Percentiles rank a stretch among this genome's conserved stretches.
Evolutionary conservation across 1,140 invertebrate genomes (phyloP).

Genomic region (Pemphigus obesinymphae): DNA sequence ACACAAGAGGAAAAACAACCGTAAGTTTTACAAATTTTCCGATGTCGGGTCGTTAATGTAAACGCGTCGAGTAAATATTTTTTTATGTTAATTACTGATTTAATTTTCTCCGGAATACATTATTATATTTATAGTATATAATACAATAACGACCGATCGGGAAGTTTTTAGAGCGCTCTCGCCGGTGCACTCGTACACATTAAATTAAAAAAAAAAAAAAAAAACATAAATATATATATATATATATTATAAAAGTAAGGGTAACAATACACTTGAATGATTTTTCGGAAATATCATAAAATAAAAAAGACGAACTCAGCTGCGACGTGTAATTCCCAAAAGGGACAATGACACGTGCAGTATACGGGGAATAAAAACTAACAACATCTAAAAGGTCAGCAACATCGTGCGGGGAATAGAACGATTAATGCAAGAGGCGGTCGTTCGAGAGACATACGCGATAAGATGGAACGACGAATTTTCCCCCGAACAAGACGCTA

Average conservation of each 20-base stretch:
- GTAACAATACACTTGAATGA: too few relatives aligned
- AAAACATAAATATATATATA: too few relatives aligned
- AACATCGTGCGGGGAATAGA: background rate
- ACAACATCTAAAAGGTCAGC: background rate
- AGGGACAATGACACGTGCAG: too few relatives aligned
- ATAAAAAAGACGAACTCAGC: too few relatives aligned
- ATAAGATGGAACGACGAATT: background rate
- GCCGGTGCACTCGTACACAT: too few relatives aligned
- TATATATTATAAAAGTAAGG: too few relatives aligned
- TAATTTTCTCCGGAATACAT: conserved; percentile 10
- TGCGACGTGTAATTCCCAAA: too few relatives aligned
- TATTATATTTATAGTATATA: background rate
- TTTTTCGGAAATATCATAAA: too few relatives aligned
- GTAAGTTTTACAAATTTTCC: background rate
- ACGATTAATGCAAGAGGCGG: background rate
- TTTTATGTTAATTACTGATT: conserved; percentile 4
- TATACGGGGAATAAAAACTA: background rate
- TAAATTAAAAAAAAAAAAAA: too few relatives aligned
- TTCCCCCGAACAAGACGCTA: background rate
- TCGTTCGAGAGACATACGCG: background rate
- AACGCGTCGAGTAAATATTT: conserved; percentile 24
- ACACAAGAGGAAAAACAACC: background rate
- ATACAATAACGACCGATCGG: background rate
- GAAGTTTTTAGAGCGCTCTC: background rate
- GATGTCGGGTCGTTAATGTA: background rate